Base-by-base conservation (phyloP, 1,140 invertebrate species). In the Nixonia krombeini region DNA sequence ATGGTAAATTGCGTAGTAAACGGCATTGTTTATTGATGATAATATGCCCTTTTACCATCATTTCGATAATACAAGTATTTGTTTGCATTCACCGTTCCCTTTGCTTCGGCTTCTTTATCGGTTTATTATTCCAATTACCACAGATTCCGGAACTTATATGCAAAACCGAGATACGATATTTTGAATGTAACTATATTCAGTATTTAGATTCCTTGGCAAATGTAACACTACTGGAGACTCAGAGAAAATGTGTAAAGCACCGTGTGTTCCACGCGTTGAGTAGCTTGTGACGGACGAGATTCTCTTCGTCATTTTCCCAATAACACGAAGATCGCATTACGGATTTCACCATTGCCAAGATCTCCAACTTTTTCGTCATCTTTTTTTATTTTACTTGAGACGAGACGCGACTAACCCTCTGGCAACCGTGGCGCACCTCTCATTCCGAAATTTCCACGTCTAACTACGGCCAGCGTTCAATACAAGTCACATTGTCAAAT, bases 311-410 rank as follows among this genome's bases (percentile, higher is more conserved):
- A 16, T 23, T 23, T 37, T 38, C 18, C 37, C 49, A 31, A 51
- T 51, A 38, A 51, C 49, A 41, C 29, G 45, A 47, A 18, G 45
- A 47, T 37, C 18, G 45, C 45, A 47, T 47, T 47, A 47, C 26
- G 40, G 16, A 29, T 45, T 29, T 25, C 26, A 3, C n/a, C 26
- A 0, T 16, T 12, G 23, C 12, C 5, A 16, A 26, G 25, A 45
- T 29, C 8, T 25, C 8, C 42, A 23, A 29, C 25, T 12, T 45
- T 45, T 29, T 15, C 26, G 23, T 13, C 8, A 25, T 28, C 16
- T 45, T 29, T 17, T 26, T 25, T 21, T 1, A 2, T 15, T 16
- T 40, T 29, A 8, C 37, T 40, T 8, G 37, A n/a, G n/a, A n/a
- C 37, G 16, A 37, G 33, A n/a, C 2, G 31, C 2, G 4, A 12